Evolutionary conservation across 53 echinoderm and acorn worm species (phyloP), one percentile per base, ranked within the genome.

Genomic region (Luidia sarsii): DNA sequence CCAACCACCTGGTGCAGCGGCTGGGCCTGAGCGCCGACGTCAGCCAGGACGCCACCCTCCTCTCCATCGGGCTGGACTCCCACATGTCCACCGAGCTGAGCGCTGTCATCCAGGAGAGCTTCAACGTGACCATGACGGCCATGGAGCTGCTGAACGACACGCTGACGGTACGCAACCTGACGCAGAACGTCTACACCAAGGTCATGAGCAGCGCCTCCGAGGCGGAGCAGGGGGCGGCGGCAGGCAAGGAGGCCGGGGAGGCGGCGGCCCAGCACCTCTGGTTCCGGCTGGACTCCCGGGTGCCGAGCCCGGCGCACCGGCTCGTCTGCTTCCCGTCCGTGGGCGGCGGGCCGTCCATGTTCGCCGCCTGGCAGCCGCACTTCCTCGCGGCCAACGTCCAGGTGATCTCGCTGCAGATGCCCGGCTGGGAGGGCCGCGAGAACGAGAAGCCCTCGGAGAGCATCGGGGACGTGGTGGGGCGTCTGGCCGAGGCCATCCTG

Each of bases 61-160:
- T 94, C 53, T 86, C 91, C 5, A 70, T 99, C 50, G 99, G 99
- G 52, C 50, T 94, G 18, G 93, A 99, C 67, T 99, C 99, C 7
- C 99, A 91, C 59, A 99, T 94, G 94, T 91, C 99, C 3, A 85
- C 99, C 15, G 99, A 97, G 50, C 70, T 97, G 9, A 97, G 99
- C 60, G 67, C 73, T 22, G 65, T 94, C 23, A 94, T 97, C 28
- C 88, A 97, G 36, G 93, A 97, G 55, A 91, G 84, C 57, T 97
- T 97, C 64, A 79, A 74, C 10, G 99, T 91, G 1, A 83, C 91
- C 3, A 36, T 99, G 30, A 87, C 91, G 16, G 89, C 99, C 22
- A 91, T 99, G 85, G 99, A 94, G 38, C 87, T 99, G 50, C 82
- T 99, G 60, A 99, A 99, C 49, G 99, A 99, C 33, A 86, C 85